Percentiles rank a stretch among this genome's conserved stretches.
phyloP scores from a whole-genome alignment of 2,888 invertebrate genomes.

The Xanthorhoe designata region DNA sequence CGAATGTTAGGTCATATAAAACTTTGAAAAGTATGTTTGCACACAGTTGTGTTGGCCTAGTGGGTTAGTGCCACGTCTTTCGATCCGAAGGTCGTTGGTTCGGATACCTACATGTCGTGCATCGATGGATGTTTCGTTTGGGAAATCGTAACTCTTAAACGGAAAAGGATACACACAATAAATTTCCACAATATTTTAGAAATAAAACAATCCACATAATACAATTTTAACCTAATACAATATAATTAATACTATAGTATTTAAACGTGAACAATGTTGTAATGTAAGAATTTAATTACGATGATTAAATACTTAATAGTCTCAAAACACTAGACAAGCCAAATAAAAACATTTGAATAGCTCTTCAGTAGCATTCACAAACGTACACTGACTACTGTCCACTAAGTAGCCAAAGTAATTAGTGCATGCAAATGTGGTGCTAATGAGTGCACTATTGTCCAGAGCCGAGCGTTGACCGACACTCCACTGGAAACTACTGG shows the following conservation, averaged over 20 bases:
- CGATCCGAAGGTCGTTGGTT: neutral
- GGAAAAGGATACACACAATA: too few species aligned
- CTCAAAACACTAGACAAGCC: neutral
- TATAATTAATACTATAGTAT: too few species aligned
- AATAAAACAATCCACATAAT: too few species aligned
- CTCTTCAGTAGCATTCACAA: neutral
- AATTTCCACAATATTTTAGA: too few species aligned
- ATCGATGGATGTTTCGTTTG: too few species aligned
- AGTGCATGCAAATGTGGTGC: slow-evolving; percentile 66
- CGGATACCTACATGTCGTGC: too few species aligned
- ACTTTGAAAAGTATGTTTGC: too few species aligned
- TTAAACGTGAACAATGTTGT: too few species aligned
- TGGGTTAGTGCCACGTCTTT: neutral
- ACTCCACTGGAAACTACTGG: slow-evolving; percentile 30
- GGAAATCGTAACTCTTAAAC: too few species aligned
- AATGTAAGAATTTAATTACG: too few species aligned
- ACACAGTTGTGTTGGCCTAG: neutral
- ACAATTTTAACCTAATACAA: too few species aligned
- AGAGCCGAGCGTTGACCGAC: slow-evolving; percentile 36
- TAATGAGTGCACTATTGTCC: slow-evolving; percentile 67
- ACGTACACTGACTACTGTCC: slow-evolving; percentile 1
- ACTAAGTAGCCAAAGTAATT: slow-evolving; percentile 58
- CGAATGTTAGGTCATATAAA: neutral
- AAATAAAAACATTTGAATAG: neutral
- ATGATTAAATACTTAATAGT: too few species aligned